Evolutionary conservation across 2,888 invertebrate species (phyloP).

Genomic region (Holacanthella duospinosa): DNA sequence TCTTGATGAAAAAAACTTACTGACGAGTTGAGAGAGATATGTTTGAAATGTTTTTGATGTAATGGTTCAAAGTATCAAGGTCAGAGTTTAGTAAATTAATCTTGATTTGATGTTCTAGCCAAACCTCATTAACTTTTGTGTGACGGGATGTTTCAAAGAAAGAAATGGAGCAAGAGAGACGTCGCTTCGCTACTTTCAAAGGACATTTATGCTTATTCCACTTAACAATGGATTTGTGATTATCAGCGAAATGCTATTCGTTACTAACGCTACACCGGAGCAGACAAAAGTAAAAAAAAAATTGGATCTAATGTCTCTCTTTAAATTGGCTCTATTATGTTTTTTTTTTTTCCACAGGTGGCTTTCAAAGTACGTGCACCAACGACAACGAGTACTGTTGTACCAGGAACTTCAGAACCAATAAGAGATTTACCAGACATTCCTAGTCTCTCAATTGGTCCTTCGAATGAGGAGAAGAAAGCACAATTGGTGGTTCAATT

Average conservation of each 20-base stretch:
- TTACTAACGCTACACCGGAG: conserved; percentile 61
- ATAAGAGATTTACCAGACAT: neutral
- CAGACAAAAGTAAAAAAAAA: conserved; percentile 46
- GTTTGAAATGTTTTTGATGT: no score
- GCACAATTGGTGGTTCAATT: conserved; percentile 58
- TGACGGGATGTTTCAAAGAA: conserved; percentile 80
- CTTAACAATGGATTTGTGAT: conserved; percentile 71
- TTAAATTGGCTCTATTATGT: no score
- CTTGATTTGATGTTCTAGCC: no score
- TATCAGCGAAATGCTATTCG: conserved; percentile 68
- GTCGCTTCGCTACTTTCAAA: conserved; percentile 54
- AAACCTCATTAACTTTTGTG: conserved; percentile 62
- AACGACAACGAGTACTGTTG: no score
- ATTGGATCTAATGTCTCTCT: no score
- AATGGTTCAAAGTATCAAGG: no score
- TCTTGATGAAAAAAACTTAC: no score
- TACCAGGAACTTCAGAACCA: neutral
- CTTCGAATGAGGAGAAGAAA: neutral
- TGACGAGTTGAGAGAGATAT: no score
- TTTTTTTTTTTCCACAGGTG: no score
- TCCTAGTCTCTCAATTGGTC: neutral
- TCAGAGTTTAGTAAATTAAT: no score
- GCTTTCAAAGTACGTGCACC: conserved; percentile 21
- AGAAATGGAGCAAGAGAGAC: conserved; percentile 45
- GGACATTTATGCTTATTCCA: conserved; percentile 68